A percentile compares a stretch with the other conserved stretches of the same genome.
phyloP scores from a whole-genome alignment of 2,113 vertebrate genomes.

The Caranx melampygus region DNA sequence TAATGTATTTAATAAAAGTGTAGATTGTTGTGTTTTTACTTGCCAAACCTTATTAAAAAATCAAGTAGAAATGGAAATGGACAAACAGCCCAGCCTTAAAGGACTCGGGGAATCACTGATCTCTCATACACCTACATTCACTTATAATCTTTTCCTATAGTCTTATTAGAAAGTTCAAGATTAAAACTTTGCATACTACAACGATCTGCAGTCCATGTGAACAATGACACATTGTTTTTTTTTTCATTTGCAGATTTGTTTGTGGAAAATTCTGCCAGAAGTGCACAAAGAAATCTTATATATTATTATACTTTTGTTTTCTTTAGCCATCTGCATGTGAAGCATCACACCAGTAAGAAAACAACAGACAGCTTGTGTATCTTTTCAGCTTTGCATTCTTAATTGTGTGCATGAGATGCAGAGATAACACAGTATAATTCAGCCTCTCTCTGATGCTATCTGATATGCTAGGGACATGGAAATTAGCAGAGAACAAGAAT shows the following conservation, averaged over 20 bases:
- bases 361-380: slow-evolving; percentile 33
- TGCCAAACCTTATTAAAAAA: no score
- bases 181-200: no score
- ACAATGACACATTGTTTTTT: background rate
- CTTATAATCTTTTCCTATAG: background rate
- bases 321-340: background rate
- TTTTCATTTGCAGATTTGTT: background rate
- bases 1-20: no score
- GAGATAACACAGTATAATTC: background rate
- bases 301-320: background rate
- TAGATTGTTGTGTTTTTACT: no score
- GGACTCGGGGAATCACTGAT: background rate
- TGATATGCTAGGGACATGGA: slow-evolving; percentile 55
- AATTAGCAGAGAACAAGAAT: slow-evolving; percentile 58
- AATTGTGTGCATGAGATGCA: slow-evolving; percentile 4
- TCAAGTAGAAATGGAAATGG: no score
- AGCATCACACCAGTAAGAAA: slow-evolving; percentile 8
- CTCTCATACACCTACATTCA: no score
- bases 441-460: slow-evolving; percentile 34
- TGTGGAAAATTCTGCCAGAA: background rate
- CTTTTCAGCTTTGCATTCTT: background rate
- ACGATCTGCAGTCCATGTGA: background rate
- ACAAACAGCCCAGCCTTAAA: no score
- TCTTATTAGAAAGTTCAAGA: no score
- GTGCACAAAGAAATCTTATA: no score